Evolutionary conservation across 1,140 invertebrate species (phyloP), one percentile per base, ranked within the genome.

Genomic region (Drosophila subobscura): DNA sequence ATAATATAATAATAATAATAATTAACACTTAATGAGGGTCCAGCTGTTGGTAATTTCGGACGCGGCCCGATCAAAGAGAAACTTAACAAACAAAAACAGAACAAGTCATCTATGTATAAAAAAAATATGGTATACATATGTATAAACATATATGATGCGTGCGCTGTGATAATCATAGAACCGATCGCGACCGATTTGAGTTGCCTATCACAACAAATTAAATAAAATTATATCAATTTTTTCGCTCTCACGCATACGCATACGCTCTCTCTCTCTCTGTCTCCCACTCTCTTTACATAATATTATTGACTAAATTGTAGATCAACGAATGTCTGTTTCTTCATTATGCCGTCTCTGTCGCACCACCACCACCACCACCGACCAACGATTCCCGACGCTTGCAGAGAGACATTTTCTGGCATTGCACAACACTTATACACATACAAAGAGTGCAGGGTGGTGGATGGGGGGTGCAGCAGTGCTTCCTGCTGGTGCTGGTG

Each of bases 261-360:
- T 40, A 14, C 42, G 33, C 46, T 46, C 14, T 45, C 33, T 67
- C 22, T 8, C 10, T 40, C 50, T 25, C 8, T 55, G 16, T 56
- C 45, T 57, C 27, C 49, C n/a, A 29, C 16, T 20, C 16, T 49
- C 72, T 79, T 74, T 77, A 72, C 47, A 76, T 76, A 72, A 81
- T 77, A 80, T 71, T 79, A 86, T 86, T 86, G 81, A 85, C 81
- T 85, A 86, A 78, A 78, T 81, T 86, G 83, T 88, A 85, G 81
- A 88, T 86, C 77, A 85, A 81, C 81, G 77, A 86, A 88, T 86
- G 83, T 84, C 79, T 84, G 72, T 78, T 71, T 80, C 66, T 77
- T 57, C 64, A 64, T 63, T 25, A 37, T 37, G 33, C 10, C 51
- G 45, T 74, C 53, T 72, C 42, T 47, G 29, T 40, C 41, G 57